These are phyloP conservation scores for Rhynchopsitta pachyrhyncha DNA, from an alignment of 2,113 vertebrate species.

Conservation along the genomic window DNA sequence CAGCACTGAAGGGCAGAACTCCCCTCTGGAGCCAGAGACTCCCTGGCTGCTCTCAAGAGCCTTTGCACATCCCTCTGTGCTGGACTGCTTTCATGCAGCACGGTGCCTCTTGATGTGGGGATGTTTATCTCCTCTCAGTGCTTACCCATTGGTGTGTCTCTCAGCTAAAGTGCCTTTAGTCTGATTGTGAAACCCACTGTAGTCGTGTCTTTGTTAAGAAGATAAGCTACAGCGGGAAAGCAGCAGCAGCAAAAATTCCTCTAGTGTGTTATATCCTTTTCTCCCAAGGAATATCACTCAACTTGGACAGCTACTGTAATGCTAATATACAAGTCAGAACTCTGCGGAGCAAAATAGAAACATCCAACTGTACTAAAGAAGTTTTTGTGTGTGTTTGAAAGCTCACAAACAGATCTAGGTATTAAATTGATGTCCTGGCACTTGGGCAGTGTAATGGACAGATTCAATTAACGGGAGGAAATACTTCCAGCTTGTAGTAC, in stretches of 20 bases:
- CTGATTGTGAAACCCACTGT: conserved; percentile 29
- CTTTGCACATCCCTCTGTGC: not conserved
- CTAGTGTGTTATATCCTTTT: not conserved
- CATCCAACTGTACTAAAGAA: conserved; percentile 32
- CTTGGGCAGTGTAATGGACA: conserved; percentile 26
- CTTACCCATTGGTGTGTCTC: conserved; percentile 18
- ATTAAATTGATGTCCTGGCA: conserved; percentile 36
- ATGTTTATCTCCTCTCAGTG: conserved; percentile 49
- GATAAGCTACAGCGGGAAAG: conserved; percentile 54
- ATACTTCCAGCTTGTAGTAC: conserved; percentile 15
- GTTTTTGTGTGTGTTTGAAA: not conserved
- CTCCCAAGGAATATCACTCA: conserved; percentile 53
- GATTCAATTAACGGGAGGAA: conserved; percentile 50
- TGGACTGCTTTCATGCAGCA: not conserved
- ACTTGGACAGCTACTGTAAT: conserved; percentile 28
- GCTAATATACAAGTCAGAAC: conserved; percentile 60
- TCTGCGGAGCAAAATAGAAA: conserved; percentile 52
- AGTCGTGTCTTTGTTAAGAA: conserved; percentile 51
- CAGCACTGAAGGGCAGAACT: not conserved
- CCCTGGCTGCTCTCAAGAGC: not conserved
- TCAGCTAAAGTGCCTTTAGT: conserved; percentile 49
- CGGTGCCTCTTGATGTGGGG: conserved; percentile 14
- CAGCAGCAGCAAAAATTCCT: not conserved
- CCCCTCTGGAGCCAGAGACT: not conserved
- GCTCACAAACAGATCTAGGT: conserved; percentile 20